Evolutionary conservation across 2,888 invertebrate species (phyloP).

Genomic region (Pteria penguin): DNA sequence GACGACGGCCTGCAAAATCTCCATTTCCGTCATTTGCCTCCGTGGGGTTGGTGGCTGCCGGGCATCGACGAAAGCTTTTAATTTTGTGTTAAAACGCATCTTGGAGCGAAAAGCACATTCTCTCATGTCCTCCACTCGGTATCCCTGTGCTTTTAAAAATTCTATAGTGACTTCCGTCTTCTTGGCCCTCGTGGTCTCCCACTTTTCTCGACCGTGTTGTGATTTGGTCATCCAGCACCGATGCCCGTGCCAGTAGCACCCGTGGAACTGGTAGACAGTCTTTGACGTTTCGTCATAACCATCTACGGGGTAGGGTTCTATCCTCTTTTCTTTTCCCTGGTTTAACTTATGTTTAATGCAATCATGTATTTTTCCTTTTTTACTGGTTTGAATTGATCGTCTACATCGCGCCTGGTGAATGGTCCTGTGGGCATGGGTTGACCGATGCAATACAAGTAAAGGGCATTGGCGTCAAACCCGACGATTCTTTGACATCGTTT

Average conservation of each 20-base stretch:
- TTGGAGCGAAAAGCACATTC: not conserved
- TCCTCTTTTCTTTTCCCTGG: constrained; percentile 3
- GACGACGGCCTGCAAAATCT: constrained; percentile 32
- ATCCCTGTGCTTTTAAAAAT: not conserved
- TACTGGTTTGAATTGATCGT: too few relatives aligned
- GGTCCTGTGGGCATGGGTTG: too few relatives aligned
- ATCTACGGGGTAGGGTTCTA: constrained; percentile 23
- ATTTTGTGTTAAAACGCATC: too few relatives aligned
- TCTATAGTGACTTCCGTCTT: not conserved
- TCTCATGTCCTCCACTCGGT: constrained; percentile 5
- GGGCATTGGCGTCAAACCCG: too few relatives aligned
- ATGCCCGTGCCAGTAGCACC: too few relatives aligned
- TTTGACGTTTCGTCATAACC: constrained; percentile 13
- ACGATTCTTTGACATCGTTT: constrained; percentile 4
- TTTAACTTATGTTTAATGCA: constrained; percentile 12
- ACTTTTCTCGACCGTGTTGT: too few relatives aligned
- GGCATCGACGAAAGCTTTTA: not conserved
- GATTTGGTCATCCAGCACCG: too few relatives aligned
- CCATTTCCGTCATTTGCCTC: constrained; percentile 19
- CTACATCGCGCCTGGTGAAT: too few relatives aligned
- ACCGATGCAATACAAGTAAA: too few relatives aligned
- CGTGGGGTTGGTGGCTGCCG: not conserved
- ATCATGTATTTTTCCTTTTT: constrained; percentile 4
- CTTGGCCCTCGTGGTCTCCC: constrained; percentile 4
- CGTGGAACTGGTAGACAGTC: constrained; percentile 11